Base-by-base conservation (phyloP, 2,797 vertebrate genomes). In the Crypturellus tataupa region DNA sequence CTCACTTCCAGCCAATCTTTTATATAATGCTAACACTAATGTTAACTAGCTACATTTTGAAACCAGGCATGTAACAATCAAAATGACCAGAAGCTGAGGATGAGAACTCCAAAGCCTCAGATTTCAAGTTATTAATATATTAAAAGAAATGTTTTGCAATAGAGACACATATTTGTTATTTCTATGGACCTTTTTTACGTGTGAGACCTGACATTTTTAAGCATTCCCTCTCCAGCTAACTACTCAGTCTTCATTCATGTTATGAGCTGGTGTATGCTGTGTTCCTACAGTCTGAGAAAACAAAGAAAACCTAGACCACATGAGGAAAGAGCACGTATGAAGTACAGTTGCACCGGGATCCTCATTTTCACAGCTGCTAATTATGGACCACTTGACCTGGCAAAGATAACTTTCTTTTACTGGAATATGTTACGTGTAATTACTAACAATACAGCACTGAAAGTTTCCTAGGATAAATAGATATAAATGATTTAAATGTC, bases 331-430 rank as follows among this genome's bases (percentile, higher is more conserved):
- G 81, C 47, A 82, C 59, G 86, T 44, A n/a, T 73, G 14, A 64
- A 93, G 6, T 20, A 72, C 7, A 16, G 71, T 75, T 11, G 13
- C 49, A 9, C 2, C 46, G 23, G 24, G 37, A 59, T 46, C 65
- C 42, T 83, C 69, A 47, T 39, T 83, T 51, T 76, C 76, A 63
- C 84, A 89, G 27, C 31, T 6, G 10, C 70, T 59, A 47, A 72
- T 81, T 89, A 17, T 9, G 14, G 55, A 76, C 71, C 39, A 19
- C 39, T 91, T 70, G 81, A 69, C 69, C 58, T 49, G 29, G 24
- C 3, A 13, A 82, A 29, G 73, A 90, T 9, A 64, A 55, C 33
- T 80, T 69, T 37, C 72, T 91, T 92, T 92, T 91, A 87, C 87
- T 47, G 89, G 69, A 92, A 72, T 35, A 33, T 12, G 13, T 67